These are phyloP conservation scores for Stenchaetothrips biformis DNA, from an alignment of 2,888 invertebrate genomes.

Conservation along the genomic window DNA sequence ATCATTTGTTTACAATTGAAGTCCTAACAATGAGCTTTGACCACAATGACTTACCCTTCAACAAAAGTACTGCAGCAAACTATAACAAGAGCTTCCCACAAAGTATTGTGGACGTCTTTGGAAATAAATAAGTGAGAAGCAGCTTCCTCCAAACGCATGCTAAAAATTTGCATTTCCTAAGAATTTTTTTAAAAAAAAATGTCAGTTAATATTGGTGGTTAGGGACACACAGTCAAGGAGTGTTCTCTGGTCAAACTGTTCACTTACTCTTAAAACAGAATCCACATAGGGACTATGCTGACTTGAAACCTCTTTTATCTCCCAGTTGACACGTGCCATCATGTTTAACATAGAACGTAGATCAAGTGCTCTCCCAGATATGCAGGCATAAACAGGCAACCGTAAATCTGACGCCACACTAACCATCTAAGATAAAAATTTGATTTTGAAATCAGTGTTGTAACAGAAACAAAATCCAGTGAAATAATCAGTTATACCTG, in stretches of 20 bases:
- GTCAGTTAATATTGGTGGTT: not conserved
- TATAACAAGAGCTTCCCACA: slow-evolving; percentile 87
- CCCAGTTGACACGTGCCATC: slow-evolving; percentile 94
- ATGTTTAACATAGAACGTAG: slow-evolving; percentile 66
- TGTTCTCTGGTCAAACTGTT: not conserved
- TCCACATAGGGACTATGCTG: slow-evolving; percentile 90
- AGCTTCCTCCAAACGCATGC: slow-evolving; percentile 70
- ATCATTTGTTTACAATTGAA: slow-evolving; percentile 11
- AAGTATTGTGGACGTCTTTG: slow-evolving; percentile 58
- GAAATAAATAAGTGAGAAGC: slow-evolving; percentile 66
- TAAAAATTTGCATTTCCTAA: slow-evolving; percentile 69
- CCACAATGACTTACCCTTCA: slow-evolving; percentile 66
- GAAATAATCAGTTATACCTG: slow-evolving; percentile 39
- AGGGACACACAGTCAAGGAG: not conserved
- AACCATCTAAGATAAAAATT: slow-evolving; percentile 56
- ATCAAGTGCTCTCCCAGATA: slow-evolving; percentile 74
- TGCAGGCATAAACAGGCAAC: slow-evolving; percentile 81
- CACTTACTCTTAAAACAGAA: slow-evolving; percentile 58
- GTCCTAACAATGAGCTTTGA: not conserved
- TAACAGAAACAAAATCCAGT: not conserved
- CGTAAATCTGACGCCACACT: slow-evolving; percentile 68
- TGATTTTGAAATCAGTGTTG: not conserved
- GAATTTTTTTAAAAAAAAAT: slow-evolving; percentile 36
- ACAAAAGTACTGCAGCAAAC: slow-evolving; percentile 83
- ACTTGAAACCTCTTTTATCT: slow-evolving; percentile 89